Base-by-base conservation (phyloP, 2,113 vertebrate genomes). In the Tapirus terrestris region DNA sequence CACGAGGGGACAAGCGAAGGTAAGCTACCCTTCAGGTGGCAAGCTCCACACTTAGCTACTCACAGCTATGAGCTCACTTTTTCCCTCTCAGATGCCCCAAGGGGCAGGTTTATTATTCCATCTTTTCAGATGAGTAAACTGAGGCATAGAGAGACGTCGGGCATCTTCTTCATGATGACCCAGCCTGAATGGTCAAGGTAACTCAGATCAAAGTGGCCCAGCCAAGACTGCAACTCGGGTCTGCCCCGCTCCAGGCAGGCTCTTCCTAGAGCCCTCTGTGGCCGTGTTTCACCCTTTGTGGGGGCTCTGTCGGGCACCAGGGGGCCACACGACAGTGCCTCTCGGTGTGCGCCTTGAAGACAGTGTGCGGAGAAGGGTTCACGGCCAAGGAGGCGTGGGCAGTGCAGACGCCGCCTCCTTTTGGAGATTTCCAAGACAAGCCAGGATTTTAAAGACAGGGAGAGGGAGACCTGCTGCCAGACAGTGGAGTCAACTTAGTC, bases 281-380 rank as follows among this genome's bases (percentile, higher is more conserved):
- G 31, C 25, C 0, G 3, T 1, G n/a, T 3, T 31, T 61, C 17
- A 14, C 63, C n/a, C 18, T 2, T 3, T 0, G 3, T 14, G 51
- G 53, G 33, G n/a, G 29, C 16, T 31, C 45, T 63, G 11, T 2
- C 1, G 25, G 72, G 23, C 27, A 1, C 61, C 7, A 2, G 13
- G 43, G 60, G 25, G 17, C 53, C 4, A 0, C n/a, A 12, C 18
- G 85, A 25, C 31, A 18, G 81, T n/a, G 56, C 39, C 20, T 25
- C 14, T 8, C 16, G 48, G 12, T 48, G 39, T 25, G 27, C 9
- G 5, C 70, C 45, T 53, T 1, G 51, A 48, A 82, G 51, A 14
- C 0, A 0, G 3, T 1, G 1, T 5, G 18, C 29, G 20, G 63
- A 67, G 21, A 31, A 65, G 6, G 4, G 6, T 31, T 31, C 33